Evolutionary conservation across 2,797 vertebrate species (phyloP).

Genomic region (Acanthiza pusilla): DNA sequence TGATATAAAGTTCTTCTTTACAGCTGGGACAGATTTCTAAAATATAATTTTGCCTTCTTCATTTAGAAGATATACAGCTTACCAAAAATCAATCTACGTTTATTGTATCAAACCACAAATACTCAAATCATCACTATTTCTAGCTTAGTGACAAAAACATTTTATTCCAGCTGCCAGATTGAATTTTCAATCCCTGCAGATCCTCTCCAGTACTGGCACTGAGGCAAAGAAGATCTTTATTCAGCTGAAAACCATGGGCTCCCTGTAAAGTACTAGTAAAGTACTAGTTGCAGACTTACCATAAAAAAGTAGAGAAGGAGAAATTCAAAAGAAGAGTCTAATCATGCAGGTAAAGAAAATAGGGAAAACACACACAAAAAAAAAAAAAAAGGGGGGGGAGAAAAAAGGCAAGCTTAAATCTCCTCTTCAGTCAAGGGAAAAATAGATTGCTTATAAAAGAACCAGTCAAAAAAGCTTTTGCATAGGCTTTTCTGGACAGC

Average conservation of each 20-base stretch:
- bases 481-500: background rate
- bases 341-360: background rate
- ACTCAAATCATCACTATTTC: background rate
- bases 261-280: background rate
- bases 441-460: background rate
- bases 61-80: background rate
- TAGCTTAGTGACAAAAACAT: background rate
- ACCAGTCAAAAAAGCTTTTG: background rate
- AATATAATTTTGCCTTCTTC: background rate
- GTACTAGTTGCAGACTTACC: background rate
- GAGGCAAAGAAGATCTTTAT: background rate
- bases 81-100: background rate
- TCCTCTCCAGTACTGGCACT: background rate
- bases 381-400: fast-evolving
- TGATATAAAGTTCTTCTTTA: background rate
- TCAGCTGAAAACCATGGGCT: background rate
- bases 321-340: background rate
- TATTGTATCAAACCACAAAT: background rate
- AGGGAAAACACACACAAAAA: fast-evolving
- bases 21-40: background rate
- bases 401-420: background rate
- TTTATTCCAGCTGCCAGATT: background rate
- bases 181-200: background rate
- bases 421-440: background rate
- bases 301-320: background rate